These are phyloP conservation scores for Brienomyrus longianalis DNA, from an alignment of 2,113 vertebrate genomes.

Conservation along the genomic window DNA sequence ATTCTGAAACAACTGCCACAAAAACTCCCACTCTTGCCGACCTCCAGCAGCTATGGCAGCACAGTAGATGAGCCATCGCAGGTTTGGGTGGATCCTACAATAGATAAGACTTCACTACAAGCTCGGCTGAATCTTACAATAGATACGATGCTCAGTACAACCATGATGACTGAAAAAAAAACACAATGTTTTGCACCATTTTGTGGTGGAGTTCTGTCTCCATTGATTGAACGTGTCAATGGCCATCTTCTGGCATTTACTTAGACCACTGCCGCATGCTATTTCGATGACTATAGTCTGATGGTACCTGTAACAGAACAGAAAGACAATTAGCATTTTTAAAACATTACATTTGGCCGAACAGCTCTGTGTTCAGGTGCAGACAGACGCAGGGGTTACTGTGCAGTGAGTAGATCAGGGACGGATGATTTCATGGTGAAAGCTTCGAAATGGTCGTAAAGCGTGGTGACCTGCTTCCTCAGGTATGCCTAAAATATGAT, in stretches of 20 bases:
- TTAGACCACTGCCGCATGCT: slow-evolving; percentile 63
- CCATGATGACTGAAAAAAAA: neutral
- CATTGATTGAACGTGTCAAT: neutral
- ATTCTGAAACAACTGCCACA: slow-evolving; percentile 56
- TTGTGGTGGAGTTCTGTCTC: accelerated
- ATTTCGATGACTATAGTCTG: slow-evolving; percentile 65
- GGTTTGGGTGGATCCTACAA: slow-evolving; percentile 69
- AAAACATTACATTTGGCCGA: neutral
- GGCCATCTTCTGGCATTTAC: slow-evolving; percentile 51
- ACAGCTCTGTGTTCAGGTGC: neutral
- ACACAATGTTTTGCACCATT: slow-evolving; percentile 48
- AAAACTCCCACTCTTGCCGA: slow-evolving; percentile 70
- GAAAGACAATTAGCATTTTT: neutral
- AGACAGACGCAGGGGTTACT: slow-evolving; percentile 63
- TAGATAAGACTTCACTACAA: neutral
- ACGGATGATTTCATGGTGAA: accelerated
- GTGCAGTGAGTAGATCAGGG: slow-evolving; percentile 52
- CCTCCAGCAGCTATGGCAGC: slow-evolving; percentile 66
- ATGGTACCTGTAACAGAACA: slow-evolving; percentile 57
- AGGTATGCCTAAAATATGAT: slow-evolving; percentile 66
- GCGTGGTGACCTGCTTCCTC: slow-evolving; percentile 52
- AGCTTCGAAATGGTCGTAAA: slow-evolving; percentile 51
- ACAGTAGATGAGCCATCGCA: slow-evolving; percentile 78
- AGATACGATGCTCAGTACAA: slow-evolving; percentile 64
- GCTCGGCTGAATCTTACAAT: neutral